Conservation (phyloP, 2,113 vertebrate genomes). For the Cinclus mexicanus region DNA sequence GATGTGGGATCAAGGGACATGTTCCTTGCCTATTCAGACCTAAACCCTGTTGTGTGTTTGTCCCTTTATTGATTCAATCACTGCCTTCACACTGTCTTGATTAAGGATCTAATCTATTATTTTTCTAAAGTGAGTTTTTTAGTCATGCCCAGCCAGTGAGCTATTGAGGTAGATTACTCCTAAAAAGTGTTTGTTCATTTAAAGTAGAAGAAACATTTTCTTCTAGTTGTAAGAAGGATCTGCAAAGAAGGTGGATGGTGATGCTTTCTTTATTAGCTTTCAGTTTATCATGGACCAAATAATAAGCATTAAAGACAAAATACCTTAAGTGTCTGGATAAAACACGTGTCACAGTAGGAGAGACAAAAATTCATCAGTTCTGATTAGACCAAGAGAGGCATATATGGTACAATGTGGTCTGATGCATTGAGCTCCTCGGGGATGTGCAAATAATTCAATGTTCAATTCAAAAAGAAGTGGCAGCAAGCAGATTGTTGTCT, state of each 20-base stretch:
- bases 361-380: neutral
- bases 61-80: neutral
- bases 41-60: neutral
- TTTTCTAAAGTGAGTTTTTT: neutral
- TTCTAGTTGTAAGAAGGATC: neutral
- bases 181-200: neutral
- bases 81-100: neutral
- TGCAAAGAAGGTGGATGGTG: neutral
- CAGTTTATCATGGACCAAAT: neutral
- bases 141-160: neutral
- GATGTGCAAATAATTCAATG: neutral
- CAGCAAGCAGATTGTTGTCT: neutral
- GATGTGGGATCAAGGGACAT: neutral
- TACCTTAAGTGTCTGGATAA: neutral
- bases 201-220: neutral
- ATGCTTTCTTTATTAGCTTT: neutral
- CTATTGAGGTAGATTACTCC: neutral
- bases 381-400: neutral
- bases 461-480: neutral
- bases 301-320: neutral
- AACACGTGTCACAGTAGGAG: neutral
- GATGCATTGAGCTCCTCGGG: neutral
- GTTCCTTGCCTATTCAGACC: neutral
- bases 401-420: fast-evolving
- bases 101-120: neutral